Base-by-base conservation (phyloP, 2,797 vertebrate species). In the Propithecus perrieri region DNA sequence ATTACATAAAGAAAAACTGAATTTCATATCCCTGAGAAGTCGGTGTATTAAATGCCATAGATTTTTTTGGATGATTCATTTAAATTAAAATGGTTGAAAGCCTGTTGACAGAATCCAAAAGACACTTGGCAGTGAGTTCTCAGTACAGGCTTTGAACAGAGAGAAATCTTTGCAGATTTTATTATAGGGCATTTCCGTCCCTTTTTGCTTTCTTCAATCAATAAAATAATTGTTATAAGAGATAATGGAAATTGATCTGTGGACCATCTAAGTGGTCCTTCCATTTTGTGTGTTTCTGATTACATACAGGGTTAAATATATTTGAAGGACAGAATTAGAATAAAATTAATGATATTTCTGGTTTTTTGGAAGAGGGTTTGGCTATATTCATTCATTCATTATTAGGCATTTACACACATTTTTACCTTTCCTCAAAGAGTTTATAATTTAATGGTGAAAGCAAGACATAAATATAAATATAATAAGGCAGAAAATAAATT, bases 1-100 rank as follows among this genome's bases (percentile, higher is more conserved):
- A 96, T 96, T 97, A 96, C 65, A 87, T 93, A 93, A 97, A 97
- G 92, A 96, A 97, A 96, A 97, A 84, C 53, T 75, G 89, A 97
- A 96, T 97, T 98, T 96, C 67, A 85, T 91, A 90, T 95, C 80
- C 95, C 69, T 71, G 86, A 90, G 89, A 97, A 90, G 91, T 98
- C 86, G 93, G 89, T 90, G 93, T 96, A 93, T 95, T 95, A 97
- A 97, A 97, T 97, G 93, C 89, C 97, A 94, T 97, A 97, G 89
- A 96, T 83, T 97, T 97, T 96, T 96, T 95, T 69, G 46, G 89
- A 85, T 97, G 93, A 97, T 93, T 97, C 85, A 78, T 96, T 97
- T 74, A 95, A 96, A 94, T 97, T 91, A 96, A 96, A 97, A 95
- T 97, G 93, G 94, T 93, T 96, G 91, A 94, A 96, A 96, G 9